A percentile compares a stretch with the other conserved stretches of the same genome.
Evolutionary conservation across 2,888 invertebrate species (phyloP).

Genomic region (Napeogenes sylphis): DNA sequence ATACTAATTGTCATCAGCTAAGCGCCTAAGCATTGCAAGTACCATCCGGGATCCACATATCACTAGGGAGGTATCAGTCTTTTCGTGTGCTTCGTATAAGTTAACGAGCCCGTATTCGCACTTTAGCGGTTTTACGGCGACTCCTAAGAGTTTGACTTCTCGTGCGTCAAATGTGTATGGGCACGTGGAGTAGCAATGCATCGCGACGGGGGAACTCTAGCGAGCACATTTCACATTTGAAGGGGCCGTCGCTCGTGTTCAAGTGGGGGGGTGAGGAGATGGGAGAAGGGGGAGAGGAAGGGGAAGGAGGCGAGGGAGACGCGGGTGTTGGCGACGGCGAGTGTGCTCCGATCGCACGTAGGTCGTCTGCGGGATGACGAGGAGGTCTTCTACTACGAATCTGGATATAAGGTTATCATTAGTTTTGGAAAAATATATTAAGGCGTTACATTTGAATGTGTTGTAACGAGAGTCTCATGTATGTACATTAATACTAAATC

Average conservation of each 20-base stretch:
- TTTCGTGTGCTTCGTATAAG: conserved; percentile 2
- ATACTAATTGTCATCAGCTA: background rate
- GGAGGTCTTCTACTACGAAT: conserved; percentile 54
- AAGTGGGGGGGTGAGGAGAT: conserved; percentile 15
- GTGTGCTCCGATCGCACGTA: conserved; percentile 54
- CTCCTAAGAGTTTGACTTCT: conserved; percentile 8
- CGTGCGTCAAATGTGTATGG: conserved; percentile 85
- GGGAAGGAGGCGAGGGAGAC: conserved; percentile 25
- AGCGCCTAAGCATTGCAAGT: background rate
- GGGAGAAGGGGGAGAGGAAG: conserved; percentile 21
- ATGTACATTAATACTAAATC: no score
- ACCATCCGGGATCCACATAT: conserved; percentile 18
- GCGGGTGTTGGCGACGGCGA: conserved; percentile 32
- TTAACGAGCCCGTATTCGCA: conserved; percentile 4
- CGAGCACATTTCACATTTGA: conserved; percentile 90
- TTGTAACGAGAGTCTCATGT: no score
- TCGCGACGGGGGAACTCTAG: conserved; percentile 85
- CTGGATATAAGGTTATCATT: conserved; percentile 29
- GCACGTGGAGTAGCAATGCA: conserved; percentile 85
- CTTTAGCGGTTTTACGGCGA: conserved; percentile 13
- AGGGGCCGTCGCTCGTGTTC: conserved; percentile 72
- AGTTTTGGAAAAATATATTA: background rate
- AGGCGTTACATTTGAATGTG: no score
- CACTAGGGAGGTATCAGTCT: conserved; percentile 19
- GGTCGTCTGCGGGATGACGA: conserved; percentile 63